Conservation (phyloP, 2,797 vertebrate genomes). For the Australoheros facetus region DNA sequence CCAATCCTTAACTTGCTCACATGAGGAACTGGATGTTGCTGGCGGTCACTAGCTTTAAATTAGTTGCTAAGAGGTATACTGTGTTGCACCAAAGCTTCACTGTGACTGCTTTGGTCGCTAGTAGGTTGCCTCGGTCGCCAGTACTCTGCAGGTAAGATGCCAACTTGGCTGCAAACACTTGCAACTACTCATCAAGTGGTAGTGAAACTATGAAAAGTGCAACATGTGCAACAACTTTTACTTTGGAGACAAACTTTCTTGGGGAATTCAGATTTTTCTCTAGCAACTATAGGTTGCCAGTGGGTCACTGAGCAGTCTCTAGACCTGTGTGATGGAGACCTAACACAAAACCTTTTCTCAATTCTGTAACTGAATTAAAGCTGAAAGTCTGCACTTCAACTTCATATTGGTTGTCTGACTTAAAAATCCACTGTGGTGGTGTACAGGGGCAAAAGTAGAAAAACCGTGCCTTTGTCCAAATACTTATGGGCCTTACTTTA, state of each 20-base stretch:
- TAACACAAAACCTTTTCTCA: background rate
- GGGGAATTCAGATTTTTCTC: too few relatives aligned
- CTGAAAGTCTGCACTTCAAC: background rate
- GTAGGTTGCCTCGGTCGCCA: background rate
- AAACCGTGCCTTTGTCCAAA: background rate
- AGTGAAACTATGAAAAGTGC: background rate
- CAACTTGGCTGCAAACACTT: background rate
- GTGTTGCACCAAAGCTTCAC: too few relatives aligned
- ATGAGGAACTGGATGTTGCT: too few relatives aligned
- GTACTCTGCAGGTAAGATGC: background rate
- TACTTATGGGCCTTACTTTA: background rate
- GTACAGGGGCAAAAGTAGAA: background rate
- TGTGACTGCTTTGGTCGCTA: background rate
- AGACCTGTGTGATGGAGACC: background rate
- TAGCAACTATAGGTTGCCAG: accelerated
- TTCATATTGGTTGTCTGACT: background rate
- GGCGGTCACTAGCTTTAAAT: too few relatives aligned
- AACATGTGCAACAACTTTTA: background rate
- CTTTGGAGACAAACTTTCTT: background rate
- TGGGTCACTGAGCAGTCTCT: background rate
- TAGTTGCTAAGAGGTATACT: too few relatives aligned
- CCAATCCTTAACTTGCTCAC: too few relatives aligned
- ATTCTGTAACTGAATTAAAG: background rate
- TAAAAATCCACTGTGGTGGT: background rate
- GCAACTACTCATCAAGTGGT: background rate